Base-by-base conservation (phyloP, 2,888 invertebrate genomes). In the Eristalinus sepulchralis region DNA sequence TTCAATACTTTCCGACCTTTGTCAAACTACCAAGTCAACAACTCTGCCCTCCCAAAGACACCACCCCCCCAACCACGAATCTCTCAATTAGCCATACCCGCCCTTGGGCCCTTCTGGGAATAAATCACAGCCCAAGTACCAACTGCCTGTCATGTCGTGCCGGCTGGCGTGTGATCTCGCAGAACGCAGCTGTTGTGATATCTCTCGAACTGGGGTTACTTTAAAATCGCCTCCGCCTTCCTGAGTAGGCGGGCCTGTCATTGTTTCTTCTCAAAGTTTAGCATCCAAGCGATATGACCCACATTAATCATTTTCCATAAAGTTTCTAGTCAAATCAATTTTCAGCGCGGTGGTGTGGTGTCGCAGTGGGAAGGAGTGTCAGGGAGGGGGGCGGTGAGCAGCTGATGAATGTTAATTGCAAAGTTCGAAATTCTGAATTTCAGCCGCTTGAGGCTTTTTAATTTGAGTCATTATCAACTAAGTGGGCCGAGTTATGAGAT, bases 231-330 rank as follows among this genome's bases (percentile, higher is more conserved):
- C 34, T 34, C 34, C 1, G 6, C 39, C n/a, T 39, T 39, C 39
- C n/a, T n/a, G 3, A 8, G 8, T 17, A 5, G 47, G 47, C 47
- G 47, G 39, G 47, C 47, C 17, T 17, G 47, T n/a, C 47, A 47
- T 17, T 47, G 17, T 39, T 39, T 39, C 17, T 4, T 5, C 39
- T 27, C 39, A 62, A 17, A n/a, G 31, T n/a, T 60, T 13, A 11
- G 31, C 20, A 20, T 17, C 22, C 55, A 17, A 17, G 17, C 57
- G 36, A 59, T 39, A 27, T 36, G 70, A 36, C 59, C 36, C 57
- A n/a, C 70, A 70, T 70, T 59, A 70, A 70, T 70, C 70, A 70
- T 70, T 36, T 59, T 13, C 11, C 6, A 57, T 8, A 20, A 22
- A 22, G 57, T 68, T 57, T 22, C n/a, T 55, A 55, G 34, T 57